A percentile compares a stretch with the other conserved stretches of the same genome.
These are phyloP conservation scores for Rhingia campestris DNA, from an alignment of 2,888 invertebrate genomes.

Conservation along the genomic window DNA sequence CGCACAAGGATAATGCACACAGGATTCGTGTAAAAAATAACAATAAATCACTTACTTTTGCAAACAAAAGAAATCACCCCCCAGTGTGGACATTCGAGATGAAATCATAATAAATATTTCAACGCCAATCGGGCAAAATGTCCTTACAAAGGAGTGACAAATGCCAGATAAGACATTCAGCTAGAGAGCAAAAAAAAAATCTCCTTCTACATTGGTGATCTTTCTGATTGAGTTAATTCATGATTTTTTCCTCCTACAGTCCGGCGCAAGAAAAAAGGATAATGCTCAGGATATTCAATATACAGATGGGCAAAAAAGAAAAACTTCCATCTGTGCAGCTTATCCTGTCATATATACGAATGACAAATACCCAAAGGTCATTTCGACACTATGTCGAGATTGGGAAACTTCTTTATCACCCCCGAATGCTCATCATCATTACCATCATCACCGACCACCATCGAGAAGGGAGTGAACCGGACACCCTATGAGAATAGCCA, in stretches of 20 bases:
- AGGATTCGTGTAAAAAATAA: slow-evolving; percentile 31
- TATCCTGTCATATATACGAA: slow-evolving; percentile 67
- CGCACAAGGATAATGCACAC: slow-evolving; percentile 38
- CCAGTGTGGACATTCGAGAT: slow-evolving; percentile 3
- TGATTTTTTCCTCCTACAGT: slow-evolving; percentile 33
- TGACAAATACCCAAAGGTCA: slow-evolving; percentile 72
- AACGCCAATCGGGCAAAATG: slow-evolving; percentile 13
- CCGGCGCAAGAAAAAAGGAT: not conserved
- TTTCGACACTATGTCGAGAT: slow-evolving; percentile 63
- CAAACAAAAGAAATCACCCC: slow-evolving; percentile 9
- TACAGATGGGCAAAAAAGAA: not conserved
- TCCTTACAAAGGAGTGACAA: slow-evolving; percentile 65
- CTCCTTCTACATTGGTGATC: slow-evolving; percentile 32
- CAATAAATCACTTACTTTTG: slow-evolving; percentile 65
- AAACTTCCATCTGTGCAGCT: slow-evolving; percentile 45
- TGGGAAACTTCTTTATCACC: slow-evolving; percentile 68
- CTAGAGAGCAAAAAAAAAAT: not conserved
- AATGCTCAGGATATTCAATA: slow-evolving; percentile 44
- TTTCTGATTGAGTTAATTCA: slow-evolving; percentile 71
- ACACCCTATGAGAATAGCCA: not conserved
- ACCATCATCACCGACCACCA: slow-evolving; percentile 34
- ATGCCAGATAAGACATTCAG: slow-evolving; percentile 35
- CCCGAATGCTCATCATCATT: slow-evolving; percentile 58
- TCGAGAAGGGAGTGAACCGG: slow-evolving; percentile 10
- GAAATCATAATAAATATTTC: slow-evolving; percentile 51